A percentile compares a stretch with the other conserved stretches of the same genome.
Evolutionary conservation across 2,797 vertebrate species (phyloP).

Genomic region (Setipinna tenuifilis): DNA sequence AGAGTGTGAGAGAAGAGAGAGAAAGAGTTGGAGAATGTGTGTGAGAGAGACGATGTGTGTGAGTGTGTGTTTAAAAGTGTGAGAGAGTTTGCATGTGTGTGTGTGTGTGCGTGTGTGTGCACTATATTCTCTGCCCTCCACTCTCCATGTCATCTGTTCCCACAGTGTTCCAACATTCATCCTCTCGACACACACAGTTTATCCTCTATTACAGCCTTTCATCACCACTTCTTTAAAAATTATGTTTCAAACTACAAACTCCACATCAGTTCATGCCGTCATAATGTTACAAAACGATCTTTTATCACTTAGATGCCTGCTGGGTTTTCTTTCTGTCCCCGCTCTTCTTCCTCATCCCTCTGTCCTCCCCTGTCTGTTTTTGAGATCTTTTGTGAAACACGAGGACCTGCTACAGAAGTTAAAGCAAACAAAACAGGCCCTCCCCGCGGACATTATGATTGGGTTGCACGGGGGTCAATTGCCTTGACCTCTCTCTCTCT

Average conservation of each 20-base stretch:
- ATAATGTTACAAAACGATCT: not conserved
- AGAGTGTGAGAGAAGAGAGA: too few relatives aligned
- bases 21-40: too few relatives aligned
- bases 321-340: not conserved
- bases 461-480: not conserved
- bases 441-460: not conserved
- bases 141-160: not conserved
- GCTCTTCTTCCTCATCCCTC: not conserved
- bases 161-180: not conserved
- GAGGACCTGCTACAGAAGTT: not conserved
- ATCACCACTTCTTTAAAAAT: not conserved
- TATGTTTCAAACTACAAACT: not conserved
- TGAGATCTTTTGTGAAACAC: not conserved
- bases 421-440: not conserved
- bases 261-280: not conserved
- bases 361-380: not conserved
- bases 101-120: too few relatives aligned
- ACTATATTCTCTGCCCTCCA: not conserved
- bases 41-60: too few relatives aligned
- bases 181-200: not conserved
- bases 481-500: not conserved
- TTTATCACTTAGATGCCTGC: not conserved
- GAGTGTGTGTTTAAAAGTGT: too few relatives aligned
- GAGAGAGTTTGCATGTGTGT: too few relatives aligned
- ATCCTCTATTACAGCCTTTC: not conserved